Evolutionary conservation across 92 coral and sea anemone species (phyloP).

Genomic region (Pocillopora meandrina): DNA sequence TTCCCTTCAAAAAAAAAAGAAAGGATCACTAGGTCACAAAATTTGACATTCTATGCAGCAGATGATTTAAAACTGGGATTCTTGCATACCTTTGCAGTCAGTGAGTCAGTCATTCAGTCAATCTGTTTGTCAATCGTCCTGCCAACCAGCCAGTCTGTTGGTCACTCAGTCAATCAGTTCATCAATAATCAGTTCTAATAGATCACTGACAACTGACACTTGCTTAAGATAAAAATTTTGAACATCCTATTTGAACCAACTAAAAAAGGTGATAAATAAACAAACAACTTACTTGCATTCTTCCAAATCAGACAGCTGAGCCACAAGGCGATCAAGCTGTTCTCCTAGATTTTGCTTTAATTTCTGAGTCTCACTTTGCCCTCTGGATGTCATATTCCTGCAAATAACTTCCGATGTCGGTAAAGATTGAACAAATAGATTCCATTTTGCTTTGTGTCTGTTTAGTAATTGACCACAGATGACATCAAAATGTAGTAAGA

Average conservation of each 20-base stretch:
- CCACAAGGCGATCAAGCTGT: slow-evolving; percentile 93
- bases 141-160: too few species aligned
- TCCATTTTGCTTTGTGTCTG: not conserved
- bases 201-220: too few species aligned
- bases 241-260: too few species aligned
- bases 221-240: too few species aligned
- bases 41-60: not conserved
- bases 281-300: slow-evolving; percentile 80
- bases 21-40: not conserved
- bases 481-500: too few species aligned
- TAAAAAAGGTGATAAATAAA: too few species aligned
- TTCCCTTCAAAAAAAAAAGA: slow-evolving; percentile 55
- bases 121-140: too few species aligned
- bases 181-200: too few species aligned
- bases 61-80: too few species aligned
- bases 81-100: too few species aligned
- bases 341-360: slow-evolving; percentile 91
- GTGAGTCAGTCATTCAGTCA: too few species aligned
- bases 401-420: not conserved
- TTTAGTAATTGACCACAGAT: not conserved
- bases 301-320: slow-evolving; percentile 87
- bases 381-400: slow-evolving; percentile 88
- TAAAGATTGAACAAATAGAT: not conserved
- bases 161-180: too few species aligned
- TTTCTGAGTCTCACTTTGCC: slow-evolving; percentile 91